A percentile compares a stretch with the other conserved stretches of the same genome.
Evolutionary conservation across 2,888 invertebrate species (phyloP).

Genomic region (Noctuana brunneofusca): DNA sequence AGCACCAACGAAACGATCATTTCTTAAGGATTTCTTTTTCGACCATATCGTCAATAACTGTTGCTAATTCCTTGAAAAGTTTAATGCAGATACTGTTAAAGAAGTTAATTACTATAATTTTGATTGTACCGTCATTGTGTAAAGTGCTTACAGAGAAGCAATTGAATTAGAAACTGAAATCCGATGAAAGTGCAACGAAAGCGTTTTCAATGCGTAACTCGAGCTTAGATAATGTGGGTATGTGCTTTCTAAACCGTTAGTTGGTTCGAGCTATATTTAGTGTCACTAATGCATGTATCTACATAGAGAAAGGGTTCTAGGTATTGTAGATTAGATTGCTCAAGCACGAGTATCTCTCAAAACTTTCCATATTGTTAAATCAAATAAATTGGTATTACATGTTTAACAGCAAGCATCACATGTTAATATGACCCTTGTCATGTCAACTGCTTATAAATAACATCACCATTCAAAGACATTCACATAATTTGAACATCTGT

Average conservation of each 20-base stretch:
- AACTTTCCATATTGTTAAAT: background rate
- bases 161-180: slow-evolving; percentile 58
- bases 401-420: background rate
- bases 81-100: too few relatives aligned
- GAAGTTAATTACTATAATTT: background rate
- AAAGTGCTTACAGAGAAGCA: background rate
- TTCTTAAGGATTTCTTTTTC: background rate
- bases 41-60: too few relatives aligned
- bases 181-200: slow-evolving; percentile 64
- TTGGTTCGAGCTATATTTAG: slow-evolving; percentile 40
- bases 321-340: slow-evolving; percentile 16
- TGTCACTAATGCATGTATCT: slow-evolving; percentile 22
- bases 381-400: background rate
- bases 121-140: background rate
- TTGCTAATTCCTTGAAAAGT: background rate
- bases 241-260: slow-evolving; percentile 66
- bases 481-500: slow-evolving; percentile 17
- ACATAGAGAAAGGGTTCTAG: slow-evolving; percentile 30
- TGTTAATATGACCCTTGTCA: slow-evolving; percentile 7
- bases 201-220: slow-evolving; percentile 64
- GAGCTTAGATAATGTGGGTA: slow-evolving; percentile 37
- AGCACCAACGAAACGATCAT: background rate
- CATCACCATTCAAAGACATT: background rate
- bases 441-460: background rate
- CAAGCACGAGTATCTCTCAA: background rate